These are phyloP conservation scores for Alentia gelatinosa DNA, from an alignment of 2,888 invertebrate species.

Conservation along the genomic window DNA sequence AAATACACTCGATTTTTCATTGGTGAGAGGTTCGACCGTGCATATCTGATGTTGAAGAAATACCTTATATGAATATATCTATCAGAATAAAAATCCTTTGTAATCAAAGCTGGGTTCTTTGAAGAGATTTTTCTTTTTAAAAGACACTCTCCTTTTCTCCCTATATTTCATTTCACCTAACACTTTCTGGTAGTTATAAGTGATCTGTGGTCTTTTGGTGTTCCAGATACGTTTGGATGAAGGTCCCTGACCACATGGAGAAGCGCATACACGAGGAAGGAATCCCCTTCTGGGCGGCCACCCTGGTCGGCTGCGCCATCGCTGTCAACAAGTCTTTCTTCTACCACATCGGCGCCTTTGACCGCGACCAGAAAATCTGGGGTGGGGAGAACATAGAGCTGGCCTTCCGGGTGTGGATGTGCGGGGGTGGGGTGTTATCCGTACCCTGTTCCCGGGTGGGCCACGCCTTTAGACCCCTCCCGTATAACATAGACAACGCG, in stretches of 20 bases:
- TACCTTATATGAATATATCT: too few species aligned
- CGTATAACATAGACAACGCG: conserved; percentile 49
- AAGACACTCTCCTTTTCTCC: too few species aligned
- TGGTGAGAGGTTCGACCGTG: too few species aligned
- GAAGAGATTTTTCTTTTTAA: too few species aligned
- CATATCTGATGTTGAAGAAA: too few species aligned
- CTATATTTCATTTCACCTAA: too few species aligned
- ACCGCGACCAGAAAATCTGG: conserved; percentile 58
- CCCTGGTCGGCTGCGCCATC: conserved; percentile 64
- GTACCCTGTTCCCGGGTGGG: conserved; percentile 62
- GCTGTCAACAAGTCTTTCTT: conserved; percentile 62
- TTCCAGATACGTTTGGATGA: conserved; percentile 62
- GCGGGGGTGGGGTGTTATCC: conserved; percentile 59
- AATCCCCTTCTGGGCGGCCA: conserved; percentile 58
- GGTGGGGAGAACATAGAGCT: conserved; percentile 64
- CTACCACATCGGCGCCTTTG: conserved; percentile 61
- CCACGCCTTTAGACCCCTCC: conserved; percentile 58
- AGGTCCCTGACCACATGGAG: conserved; percentile 58
- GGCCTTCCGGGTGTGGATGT: conserved; percentile 61
- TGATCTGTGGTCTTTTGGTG: too few species aligned
- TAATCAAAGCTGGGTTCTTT: too few species aligned
- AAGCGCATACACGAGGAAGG: conserved; percentile 37
- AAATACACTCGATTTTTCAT: too few species aligned
- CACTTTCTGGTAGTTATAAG: too few species aligned
- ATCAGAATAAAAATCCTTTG: too few species aligned